Evolutionary conservation across 2,113 vertebrate genomes (phyloP), one percentile per base, ranked within the genome.

Genomic region (Megaceryle maxima): DNA sequence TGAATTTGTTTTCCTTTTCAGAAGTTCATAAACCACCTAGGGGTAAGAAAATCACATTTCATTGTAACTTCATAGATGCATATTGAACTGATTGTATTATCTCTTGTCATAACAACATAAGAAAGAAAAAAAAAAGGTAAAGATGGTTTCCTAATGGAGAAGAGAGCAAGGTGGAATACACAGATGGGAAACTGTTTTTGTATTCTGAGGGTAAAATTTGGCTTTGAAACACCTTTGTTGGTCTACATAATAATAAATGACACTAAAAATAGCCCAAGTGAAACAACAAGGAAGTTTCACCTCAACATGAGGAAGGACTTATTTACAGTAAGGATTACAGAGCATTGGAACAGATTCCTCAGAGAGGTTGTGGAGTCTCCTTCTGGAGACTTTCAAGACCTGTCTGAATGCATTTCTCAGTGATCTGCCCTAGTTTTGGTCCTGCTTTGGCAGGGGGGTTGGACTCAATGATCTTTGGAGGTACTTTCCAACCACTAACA

Each of bases 211-310:
- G 9, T 60, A 35, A 88, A 7, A 80, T 88, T 67, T 79, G 43
- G 4, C 29, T 76, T 83, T 33, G 31, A 68, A 75, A 48, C 9
- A 60, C 5, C 8, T 83, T 46, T 83, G 6, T 64, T 60, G 2
- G 50, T 39, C 44, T 62, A 37, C 9, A 24, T 48, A 50, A 77
- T 29, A 64, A 55, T 16, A 60, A 78, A 67, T 22, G 0, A 39
- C 17, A 16, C 1, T 50, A 31, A 62, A 53, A 60, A 76, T 80
- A 3, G 0, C 2, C 10, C 5, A 67, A 48, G 6, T 43, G 16
- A 92, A 82, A n/a, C 11, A 56, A 26, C 20, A 66, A 55, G 19
- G 19, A 46, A 46, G 46, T 46, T 46, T 9, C 46, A 46, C 10
- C 46, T 46, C 46, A 46, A 46, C 46, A 46, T 46, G 46, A 46